A percentile compares a stretch with the other conserved stretches of the same genome.
These are phyloP conservation scores for Clarias batrachus DNA, from an alignment of 2,113 vertebrate species.

Conservation along the genomic window DNA sequence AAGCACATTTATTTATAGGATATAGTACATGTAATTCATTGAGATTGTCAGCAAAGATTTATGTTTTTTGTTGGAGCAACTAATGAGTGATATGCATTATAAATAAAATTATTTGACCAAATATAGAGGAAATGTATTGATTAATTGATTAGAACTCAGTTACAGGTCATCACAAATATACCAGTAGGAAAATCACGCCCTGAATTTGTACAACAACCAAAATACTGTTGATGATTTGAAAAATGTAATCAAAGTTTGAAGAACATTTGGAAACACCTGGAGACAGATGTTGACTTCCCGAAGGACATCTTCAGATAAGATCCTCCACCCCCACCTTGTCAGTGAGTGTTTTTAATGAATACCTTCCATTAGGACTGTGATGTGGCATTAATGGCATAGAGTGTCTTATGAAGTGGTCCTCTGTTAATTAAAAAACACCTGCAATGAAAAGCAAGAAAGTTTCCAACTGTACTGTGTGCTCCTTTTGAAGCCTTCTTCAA, in stretches of 20 bases:
- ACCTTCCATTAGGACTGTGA: conserved; percentile 39
- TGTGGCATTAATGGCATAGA: conserved; percentile 44
- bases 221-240: background rate
- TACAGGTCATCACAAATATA: background rate
- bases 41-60: background rate
- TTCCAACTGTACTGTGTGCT: background rate
- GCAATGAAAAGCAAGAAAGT: conserved; percentile 24
- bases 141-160: background rate
- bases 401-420: conserved; percentile 47
- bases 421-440: conserved; percentile 42
- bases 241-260: conserved; percentile 30
- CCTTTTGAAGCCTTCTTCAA: conserved; percentile 28
- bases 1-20: background rate
- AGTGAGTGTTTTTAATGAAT: conserved; percentile 43
- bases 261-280: conserved; percentile 26
- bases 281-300: conserved; percentile 26
- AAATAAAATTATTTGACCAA: background rate
- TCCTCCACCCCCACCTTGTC: conserved; percentile 22
- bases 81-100: background rate
- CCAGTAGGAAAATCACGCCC: background rate
- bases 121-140: background rate
- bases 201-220: background rate
- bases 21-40: background rate
- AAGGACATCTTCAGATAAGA: conserved; percentile 34
- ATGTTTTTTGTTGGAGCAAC: background rate